These are phyloP conservation scores for Luperina nickerlii DNA, from an alignment of 2,888 invertebrate species.

Conservation along the genomic window DNA sequence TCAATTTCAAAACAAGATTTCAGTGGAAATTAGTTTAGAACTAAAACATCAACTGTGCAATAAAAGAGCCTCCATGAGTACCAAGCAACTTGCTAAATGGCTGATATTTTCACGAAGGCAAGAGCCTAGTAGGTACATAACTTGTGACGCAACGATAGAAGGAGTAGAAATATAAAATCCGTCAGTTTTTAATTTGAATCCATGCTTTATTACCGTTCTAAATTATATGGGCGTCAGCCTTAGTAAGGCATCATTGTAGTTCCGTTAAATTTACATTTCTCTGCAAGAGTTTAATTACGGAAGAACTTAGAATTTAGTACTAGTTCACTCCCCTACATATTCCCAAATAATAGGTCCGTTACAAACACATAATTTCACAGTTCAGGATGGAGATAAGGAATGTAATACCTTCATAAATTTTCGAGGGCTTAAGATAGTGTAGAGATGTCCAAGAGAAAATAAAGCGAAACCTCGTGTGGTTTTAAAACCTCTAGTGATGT, in stretches of 20 bases:
- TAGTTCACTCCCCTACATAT: slow-evolving; percentile 16
- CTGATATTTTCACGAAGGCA: not conserved
- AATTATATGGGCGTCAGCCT: not conserved
- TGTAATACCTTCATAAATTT: slow-evolving; percentile 71
- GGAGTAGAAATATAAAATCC: not conserved
- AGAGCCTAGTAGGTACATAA: not conserved
- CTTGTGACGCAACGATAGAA: no score
- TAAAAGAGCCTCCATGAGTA: not conserved
- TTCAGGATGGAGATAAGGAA: slow-evolving; percentile 63
- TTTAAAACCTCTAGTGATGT: slow-evolving; percentile 66
- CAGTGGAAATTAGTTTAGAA: not conserved
- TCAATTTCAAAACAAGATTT: not conserved
- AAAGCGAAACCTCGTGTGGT: slow-evolving; percentile 66
- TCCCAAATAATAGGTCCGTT: slow-evolving; percentile 45
- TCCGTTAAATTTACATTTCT: not conserved
- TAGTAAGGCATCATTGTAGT: not conserved
- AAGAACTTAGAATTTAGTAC: slow-evolving; percentile 16
- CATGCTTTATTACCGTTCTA: not conserved
- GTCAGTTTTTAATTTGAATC: not conserved
- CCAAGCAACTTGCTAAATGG: no score
- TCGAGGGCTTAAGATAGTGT: slow-evolving; percentile 67
- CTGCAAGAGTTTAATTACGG: slow-evolving; percentile 25
- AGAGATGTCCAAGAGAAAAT: slow-evolving; percentile 67
- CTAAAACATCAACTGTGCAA: not conserved
- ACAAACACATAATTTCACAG: slow-evolving; percentile 58